Percentiles rank a stretch among this genome's conserved stretches.
Evolutionary conservation across 2,888 invertebrate genomes (phyloP).

Genomic region (Apamea monoglypha): DNA sequence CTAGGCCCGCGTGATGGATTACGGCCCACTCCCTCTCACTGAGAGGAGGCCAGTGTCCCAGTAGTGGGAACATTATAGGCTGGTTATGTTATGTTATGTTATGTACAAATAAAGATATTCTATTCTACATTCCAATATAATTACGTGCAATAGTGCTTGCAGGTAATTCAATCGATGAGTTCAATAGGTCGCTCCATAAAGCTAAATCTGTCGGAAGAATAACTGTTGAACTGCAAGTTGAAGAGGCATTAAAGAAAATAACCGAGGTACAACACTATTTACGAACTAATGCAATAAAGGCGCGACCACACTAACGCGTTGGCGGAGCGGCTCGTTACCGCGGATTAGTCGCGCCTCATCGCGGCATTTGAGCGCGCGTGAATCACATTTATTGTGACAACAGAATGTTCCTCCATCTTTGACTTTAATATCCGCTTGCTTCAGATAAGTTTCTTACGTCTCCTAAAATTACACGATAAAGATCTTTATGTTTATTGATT

Average conservation of each 20-base stretch:
- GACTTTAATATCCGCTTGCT: slow-evolving; percentile 42
- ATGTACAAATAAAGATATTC: neutral
- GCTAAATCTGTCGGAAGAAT: slow-evolving; percentile 28
- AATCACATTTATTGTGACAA: slow-evolving; percentile 68
- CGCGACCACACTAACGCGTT: slow-evolving; percentile 74
- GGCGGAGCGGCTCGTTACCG: slow-evolving; percentile 75
- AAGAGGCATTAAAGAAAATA: slow-evolving; percentile 30
- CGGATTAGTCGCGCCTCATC: slow-evolving; percentile 80
- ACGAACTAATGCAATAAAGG: slow-evolving; percentile 69
- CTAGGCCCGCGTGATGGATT: neutral
- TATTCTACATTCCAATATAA: neutral
- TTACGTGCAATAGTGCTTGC: neutral
- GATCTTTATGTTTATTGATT: slow-evolving; percentile 42
- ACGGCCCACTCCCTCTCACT: neutral
- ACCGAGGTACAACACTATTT: slow-evolving; percentile 28
- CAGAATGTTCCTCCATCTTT: slow-evolving; percentile 44
- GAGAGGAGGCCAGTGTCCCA: neutral
- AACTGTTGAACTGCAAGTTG: slow-evolving; percentile 18
- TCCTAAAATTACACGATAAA: slow-evolving; percentile 54
- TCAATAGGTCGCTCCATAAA: slow-evolving; percentile 25
- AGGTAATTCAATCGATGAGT: slow-evolving; percentile 36
- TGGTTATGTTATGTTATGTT: too few species aligned
- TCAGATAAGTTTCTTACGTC: slow-evolving; percentile 36
- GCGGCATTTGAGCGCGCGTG: slow-evolving; percentile 63
- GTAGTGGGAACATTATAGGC: too few species aligned